A percentile compares a stretch with the other conserved stretches of the same genome.
Evolutionary conservation across 2,888 invertebrate genomes (phyloP).

Genomic region (Tiliacea citrago): DNA sequence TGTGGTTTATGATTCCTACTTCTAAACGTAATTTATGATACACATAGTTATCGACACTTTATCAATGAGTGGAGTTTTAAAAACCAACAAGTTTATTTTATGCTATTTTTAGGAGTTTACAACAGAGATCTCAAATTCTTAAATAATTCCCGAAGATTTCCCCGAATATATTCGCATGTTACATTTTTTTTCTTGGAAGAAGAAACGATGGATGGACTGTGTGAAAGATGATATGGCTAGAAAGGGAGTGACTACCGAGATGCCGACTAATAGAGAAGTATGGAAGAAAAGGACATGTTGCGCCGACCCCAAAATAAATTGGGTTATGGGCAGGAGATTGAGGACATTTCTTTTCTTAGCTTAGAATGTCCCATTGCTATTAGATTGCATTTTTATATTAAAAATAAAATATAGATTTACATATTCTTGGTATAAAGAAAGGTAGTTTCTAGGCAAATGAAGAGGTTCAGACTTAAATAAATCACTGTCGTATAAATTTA

Average conservation of each 20-base stretch:
- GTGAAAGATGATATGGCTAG: too few relatives aligned
- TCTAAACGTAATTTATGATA: neutral
- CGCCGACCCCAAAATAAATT: too few relatives aligned
- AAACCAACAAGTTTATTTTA: neutral
- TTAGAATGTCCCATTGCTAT: neutral
- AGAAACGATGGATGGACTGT: too few relatives aligned
- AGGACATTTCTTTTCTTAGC: too few relatives aligned
- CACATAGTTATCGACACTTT: constrained; percentile 1
- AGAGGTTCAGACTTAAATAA: constrained; percentile 42
- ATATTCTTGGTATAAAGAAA: neutral
- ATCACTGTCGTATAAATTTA: constrained; percentile 38
- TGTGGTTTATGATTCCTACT: constrained; percentile 17
- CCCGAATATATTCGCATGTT: neutral
- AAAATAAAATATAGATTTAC: constrained; percentile 15
- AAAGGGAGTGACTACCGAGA: too few relatives aligned
- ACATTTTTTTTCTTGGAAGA: too few relatives aligned
- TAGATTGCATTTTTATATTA: neutral
- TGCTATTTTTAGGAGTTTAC: neutral
- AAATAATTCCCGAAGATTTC: neutral
- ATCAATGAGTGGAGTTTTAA: constrained; percentile 14
- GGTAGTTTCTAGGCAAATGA: constrained; percentile 23
- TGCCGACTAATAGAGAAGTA: too few relatives aligned
- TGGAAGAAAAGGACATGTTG: too few relatives aligned
- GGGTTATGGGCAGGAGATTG: too few relatives aligned
- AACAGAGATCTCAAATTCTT: neutral